phyloP scores from a whole-genome alignment of 2,888 invertebrate species.

The Polymixis lichenea region DNA sequence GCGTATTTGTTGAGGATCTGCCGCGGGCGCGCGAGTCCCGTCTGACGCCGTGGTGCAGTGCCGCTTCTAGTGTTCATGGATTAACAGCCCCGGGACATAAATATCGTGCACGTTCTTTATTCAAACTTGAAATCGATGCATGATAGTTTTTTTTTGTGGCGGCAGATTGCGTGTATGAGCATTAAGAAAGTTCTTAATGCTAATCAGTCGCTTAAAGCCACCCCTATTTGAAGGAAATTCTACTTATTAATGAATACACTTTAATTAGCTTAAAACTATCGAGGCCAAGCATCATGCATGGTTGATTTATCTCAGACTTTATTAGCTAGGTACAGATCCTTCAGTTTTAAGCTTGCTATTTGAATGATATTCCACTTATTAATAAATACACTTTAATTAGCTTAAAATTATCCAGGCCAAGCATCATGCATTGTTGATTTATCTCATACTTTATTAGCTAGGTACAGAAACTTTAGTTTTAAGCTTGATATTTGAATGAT shows the following conservation, averaged over 20 bases:
- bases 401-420: neutral
- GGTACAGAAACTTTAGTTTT: no score
- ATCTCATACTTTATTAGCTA: neutral
- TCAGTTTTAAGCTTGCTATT: no score
- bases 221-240: neutral
- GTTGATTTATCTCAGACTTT: neutral
- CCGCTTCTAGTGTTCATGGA: slow-evolving; percentile 75
- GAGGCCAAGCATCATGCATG: neutral
- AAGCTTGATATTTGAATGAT: slow-evolving; percentile 1
- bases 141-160: slow-evolving; percentile 21
- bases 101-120: slow-evolving; percentile 73
- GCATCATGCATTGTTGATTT: neutral
- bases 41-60: slow-evolving; percentile 54
- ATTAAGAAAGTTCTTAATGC: slow-evolving; percentile 5
- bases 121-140: slow-evolving; percentile 45
- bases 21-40: slow-evolving; percentile 69
- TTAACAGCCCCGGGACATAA: slow-evolving; percentile 68
- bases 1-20: slow-evolving; percentile 70
- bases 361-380: neutral
- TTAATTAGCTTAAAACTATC: neutral
- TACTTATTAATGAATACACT: neutral
- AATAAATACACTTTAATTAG: neutral
- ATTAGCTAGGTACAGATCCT: neutral
- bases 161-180: slow-evolving; percentile 22
- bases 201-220: neutral